Evolutionary conservation across 2,888 invertebrate genomes (phyloP).

Genomic region (Busseola fusca): DNA sequence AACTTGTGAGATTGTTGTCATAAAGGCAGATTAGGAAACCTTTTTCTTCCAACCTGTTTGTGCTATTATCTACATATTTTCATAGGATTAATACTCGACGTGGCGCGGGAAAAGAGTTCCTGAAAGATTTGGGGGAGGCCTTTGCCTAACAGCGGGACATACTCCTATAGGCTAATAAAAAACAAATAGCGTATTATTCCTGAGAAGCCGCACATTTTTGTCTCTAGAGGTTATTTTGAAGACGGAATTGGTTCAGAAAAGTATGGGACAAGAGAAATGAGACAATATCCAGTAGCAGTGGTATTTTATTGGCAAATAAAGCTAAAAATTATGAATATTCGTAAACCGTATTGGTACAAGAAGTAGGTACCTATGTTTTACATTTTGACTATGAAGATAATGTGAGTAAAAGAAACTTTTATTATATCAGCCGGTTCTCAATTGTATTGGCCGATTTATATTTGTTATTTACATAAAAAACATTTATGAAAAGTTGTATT

Average conservation of each 20-base stretch:
- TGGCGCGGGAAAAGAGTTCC: no score
- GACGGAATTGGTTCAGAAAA: neutral
- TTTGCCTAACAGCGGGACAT: no score
- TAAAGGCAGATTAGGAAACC: neutral
- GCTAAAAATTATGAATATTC: neutral
- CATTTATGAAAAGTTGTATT: neutral
- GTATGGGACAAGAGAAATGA: neutral
- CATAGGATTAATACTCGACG: slow-evolving; percentile 4
- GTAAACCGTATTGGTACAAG: neutral
- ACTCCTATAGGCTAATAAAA: no score
- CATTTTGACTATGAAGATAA: neutral
- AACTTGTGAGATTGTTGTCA: no score
- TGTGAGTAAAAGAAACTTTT: neutral
- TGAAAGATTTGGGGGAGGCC: no score
- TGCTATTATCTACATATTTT: slow-evolving; percentile 25
- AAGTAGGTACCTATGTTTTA: neutral
- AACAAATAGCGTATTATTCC: slow-evolving; percentile 6
- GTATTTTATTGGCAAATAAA: neutral
- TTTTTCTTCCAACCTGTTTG: slow-evolving; percentile 2
- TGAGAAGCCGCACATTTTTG: slow-evolving; percentile 4
- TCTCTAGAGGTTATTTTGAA: neutral
- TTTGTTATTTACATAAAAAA: neutral
- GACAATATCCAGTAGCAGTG: neutral
- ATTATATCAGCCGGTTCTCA: neutral
- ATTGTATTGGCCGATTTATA: neutral